These are phyloP conservation scores for Harpalus rubripes DNA, from an alignment of 2,888 invertebrate genomes.

Conservation along the genomic window DNA sequence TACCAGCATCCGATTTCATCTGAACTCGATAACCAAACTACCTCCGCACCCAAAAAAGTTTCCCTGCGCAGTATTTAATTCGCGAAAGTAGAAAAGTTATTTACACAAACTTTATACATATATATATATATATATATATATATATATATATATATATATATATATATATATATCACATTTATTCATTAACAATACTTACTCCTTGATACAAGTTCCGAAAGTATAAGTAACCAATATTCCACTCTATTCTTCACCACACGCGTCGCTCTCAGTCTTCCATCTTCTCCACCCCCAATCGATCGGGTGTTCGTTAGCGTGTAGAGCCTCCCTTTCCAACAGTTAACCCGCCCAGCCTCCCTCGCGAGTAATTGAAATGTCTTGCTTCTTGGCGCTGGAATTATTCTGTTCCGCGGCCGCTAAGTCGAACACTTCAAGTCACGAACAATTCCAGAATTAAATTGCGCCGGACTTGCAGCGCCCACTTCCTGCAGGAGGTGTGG, in stretches of 20 bases:
- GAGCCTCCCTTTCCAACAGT: not conserved
- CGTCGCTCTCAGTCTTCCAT: not conserved
- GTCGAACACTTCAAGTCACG: conserved; percentile 64
- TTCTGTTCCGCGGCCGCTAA: conserved; percentile 57
- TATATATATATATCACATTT: too few relatives aligned
- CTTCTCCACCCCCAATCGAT: conserved; percentile 11
- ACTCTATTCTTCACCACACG: not conserved
- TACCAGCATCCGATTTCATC: too few relatives aligned
- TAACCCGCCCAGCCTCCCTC: not conserved
- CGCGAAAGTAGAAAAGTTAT: too few relatives aligned
- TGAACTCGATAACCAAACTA: too few relatives aligned
- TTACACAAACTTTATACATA: too few relatives aligned
- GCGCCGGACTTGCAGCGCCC: conserved; percentile 44
- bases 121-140: too few relatives aligned
- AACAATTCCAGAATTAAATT: conserved; percentile 63
- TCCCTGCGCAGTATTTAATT: too few relatives aligned
- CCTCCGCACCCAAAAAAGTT: too few relatives aligned
- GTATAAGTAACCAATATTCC: not conserved
- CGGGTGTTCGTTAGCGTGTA: conserved; percentile 35
- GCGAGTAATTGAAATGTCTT: conserved; percentile 63
- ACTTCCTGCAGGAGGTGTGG: conserved; percentile 9
- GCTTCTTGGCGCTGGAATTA: conserved; percentile 57
- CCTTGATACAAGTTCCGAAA: too few relatives aligned
- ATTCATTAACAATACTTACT: too few relatives aligned
- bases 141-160: too few relatives aligned